These are phyloP conservation scores for Drosophila meridionalis DNA, from an alignment of 2,888 invertebrate species.

Conservation along the genomic window DNA sequence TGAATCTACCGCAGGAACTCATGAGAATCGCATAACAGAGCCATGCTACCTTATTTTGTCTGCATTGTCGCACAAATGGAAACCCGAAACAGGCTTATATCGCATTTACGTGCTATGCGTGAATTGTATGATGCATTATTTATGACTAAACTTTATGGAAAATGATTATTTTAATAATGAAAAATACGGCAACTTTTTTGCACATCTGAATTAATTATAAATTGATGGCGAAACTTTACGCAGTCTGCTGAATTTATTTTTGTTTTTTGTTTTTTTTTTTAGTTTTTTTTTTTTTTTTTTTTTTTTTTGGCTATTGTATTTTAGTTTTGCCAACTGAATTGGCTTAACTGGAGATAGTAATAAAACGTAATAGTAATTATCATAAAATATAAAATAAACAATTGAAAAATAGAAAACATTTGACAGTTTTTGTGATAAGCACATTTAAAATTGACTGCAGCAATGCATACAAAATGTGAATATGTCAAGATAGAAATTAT, in stretches of 20 bases:
- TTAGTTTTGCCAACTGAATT: neutral
- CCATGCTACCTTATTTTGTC: neutral
- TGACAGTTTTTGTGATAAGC: constrained; percentile 6
- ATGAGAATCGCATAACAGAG: neutral
- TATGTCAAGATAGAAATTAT: constrained; percentile 6
- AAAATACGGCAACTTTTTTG: neutral
- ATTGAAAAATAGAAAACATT: neutral
- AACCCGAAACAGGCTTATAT: neutral
- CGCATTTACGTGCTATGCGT: neutral
- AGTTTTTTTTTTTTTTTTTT: neutral
- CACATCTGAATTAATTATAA: neutral
- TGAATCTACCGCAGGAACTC: too few relatives aligned
- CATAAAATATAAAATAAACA: constrained; percentile 4
- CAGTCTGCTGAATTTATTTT: neutral
- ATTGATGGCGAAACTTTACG: neutral
- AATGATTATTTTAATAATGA: neutral
- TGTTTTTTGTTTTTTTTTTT: neutral
- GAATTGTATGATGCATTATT: neutral
- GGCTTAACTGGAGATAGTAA: neutral
- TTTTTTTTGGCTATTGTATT: neutral
- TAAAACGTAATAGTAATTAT: constrained; percentile 6
- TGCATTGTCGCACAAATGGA: neutral
- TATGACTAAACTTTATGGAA: neutral
- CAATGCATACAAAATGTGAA: neutral
- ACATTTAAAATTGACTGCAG: neutral